Conservation (phyloP, 2,113 vertebrate species). For the Brachionichthys hirsutus region DNA sequence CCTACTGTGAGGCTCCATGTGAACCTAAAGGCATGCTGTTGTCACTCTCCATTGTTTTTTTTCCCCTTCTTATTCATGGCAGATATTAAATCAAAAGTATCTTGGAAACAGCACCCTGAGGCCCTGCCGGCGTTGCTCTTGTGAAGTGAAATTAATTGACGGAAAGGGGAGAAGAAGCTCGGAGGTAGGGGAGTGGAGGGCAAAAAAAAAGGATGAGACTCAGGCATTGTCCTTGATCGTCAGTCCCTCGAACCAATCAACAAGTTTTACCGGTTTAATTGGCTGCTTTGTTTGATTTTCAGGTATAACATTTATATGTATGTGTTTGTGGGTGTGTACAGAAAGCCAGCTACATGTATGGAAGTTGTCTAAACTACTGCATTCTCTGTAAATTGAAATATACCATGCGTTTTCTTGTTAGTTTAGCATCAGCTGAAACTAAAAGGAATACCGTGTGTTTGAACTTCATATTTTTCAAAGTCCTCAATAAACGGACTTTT, state of each 20-base stretch:
- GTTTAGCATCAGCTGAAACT: too few species aligned
- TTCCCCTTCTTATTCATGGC: slow-evolving; percentile 37
- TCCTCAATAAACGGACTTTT: too few species aligned
- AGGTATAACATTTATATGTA: too few species aligned
- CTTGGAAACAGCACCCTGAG: slow-evolving; percentile 55
- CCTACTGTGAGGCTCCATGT: slow-evolving; percentile 51
- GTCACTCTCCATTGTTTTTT: slow-evolving; percentile 30
- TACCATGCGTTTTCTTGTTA: too few species aligned
- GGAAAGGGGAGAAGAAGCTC: not conserved
- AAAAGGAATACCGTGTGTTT: too few species aligned
- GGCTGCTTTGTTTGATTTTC: too few species aligned
- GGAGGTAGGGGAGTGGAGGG: not conserved
- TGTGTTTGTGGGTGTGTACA: too few species aligned
- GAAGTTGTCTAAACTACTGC: too few species aligned
- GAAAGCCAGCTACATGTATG: too few species aligned
- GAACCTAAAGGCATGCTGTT: slow-evolving; percentile 58
- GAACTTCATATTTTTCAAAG: too few species aligned
- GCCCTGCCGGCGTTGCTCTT: slow-evolving; percentile 62
- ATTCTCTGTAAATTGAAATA: too few species aligned
- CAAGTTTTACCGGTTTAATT: slow-evolving; percentile 32
- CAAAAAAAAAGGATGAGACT: slow-evolving; percentile 19
- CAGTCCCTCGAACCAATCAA: slow-evolving; percentile 15
- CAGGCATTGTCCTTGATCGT: slow-evolving; percentile 29
- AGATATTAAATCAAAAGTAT: slow-evolving; percentile 72
- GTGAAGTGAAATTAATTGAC: slow-evolving; percentile 63